phyloP scores from a whole-genome alignment of 2,113 vertebrate species.

The Myotis yumanensis region DNA sequence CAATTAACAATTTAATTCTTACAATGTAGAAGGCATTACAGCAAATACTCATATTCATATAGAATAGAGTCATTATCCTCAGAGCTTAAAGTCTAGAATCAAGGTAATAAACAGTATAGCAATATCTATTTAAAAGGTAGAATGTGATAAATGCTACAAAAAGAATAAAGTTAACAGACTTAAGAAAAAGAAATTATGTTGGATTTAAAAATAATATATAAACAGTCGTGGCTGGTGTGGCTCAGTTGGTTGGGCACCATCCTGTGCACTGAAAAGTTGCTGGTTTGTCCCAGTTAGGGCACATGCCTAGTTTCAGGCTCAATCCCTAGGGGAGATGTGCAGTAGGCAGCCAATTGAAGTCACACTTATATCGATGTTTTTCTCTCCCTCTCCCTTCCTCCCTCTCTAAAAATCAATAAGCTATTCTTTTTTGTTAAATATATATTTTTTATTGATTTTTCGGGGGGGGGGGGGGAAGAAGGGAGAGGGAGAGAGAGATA shows the following conservation, averaged over 20 bases:
- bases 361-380: background rate
- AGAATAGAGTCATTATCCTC: background rate
- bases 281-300: background rate
- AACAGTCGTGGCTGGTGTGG: background rate
- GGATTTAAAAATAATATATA: conserved; percentile 18
- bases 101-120: background rate
- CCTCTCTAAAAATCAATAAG: background rate
- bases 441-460: too few relatives aligned
- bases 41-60: background rate
- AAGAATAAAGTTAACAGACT: background rate
- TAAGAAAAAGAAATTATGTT: conserved; percentile 1
- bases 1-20: conserved; percentile 27
- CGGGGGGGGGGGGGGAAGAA: too few relatives aligned
- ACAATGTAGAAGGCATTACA: background rate
- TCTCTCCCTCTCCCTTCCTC: background rate
- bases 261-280: background rate
- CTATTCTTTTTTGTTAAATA: too few relatives aligned
- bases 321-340: background rate
- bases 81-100: conserved; percentile 25
- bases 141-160: background rate
- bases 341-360: background rate
- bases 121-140: background rate
- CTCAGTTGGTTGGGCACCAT: background rate
- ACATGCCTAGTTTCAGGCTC: background rate
- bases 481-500: too few relatives aligned